A percentile compares a stretch with the other conserved stretches of the same genome.
Evolutionary conservation across 2,113 vertebrate species (phyloP).

Genomic region (Vidua chalybeata): DNA sequence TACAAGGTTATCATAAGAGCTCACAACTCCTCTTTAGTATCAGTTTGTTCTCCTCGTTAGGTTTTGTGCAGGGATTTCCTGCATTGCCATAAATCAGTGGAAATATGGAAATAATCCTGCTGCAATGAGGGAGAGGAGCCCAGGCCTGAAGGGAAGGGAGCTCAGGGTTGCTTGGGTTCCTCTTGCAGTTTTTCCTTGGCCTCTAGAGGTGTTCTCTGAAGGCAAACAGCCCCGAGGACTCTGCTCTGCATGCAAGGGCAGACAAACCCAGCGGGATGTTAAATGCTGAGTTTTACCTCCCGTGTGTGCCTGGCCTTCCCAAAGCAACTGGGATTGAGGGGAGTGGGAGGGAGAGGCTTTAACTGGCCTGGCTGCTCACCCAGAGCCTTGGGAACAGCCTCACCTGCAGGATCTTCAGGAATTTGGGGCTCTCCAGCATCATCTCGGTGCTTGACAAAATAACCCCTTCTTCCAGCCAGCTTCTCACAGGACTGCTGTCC

Average conservation of each 20-base stretch:
- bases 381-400: neutral
- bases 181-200: neutral
- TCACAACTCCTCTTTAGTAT: neutral
- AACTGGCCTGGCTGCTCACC: neutral
- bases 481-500: neutral
- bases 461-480: neutral
- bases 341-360: neutral
- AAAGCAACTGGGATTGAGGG: neutral
- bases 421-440: neutral
- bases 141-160: neutral
- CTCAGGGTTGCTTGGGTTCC: neutral
- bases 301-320: neutral
- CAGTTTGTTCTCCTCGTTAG: rapidly evolving
- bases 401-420: neutral
- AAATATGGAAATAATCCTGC: neutral
- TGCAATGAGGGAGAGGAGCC: neutral
- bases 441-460: neutral
- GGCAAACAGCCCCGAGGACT: neutral
- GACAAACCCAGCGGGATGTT: neutral
- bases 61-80: neutral
- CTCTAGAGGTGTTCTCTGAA: neutral
- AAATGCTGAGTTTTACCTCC: neutral
- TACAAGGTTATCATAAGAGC: neutral
- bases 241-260: neutral
- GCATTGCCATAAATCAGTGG: neutral